phyloP scores from a whole-genome alignment of 2,888 invertebrate genomes.

The Dexiosoma caninum region DNA sequence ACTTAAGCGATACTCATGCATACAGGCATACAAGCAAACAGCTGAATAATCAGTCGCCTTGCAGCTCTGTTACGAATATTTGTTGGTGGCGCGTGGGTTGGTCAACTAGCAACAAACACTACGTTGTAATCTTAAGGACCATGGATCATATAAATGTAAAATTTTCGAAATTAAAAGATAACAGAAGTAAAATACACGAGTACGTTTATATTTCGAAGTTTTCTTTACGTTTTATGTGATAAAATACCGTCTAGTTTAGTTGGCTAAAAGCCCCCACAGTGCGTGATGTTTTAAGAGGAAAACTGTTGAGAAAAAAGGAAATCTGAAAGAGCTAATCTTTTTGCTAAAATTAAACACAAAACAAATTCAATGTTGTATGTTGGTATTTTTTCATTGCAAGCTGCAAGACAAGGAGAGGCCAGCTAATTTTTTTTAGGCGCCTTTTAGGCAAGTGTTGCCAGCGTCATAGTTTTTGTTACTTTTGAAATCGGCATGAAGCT shows the following conservation, averaged over 20 bases:
- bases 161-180: slow-evolving; percentile 47
- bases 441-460: slow-evolving; percentile 39
- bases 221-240: background rate
- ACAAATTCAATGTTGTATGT: slow-evolving; percentile 37
- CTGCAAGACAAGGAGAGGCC: background rate
- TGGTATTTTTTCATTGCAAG: background rate
- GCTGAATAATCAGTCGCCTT: slow-evolving; percentile 1
- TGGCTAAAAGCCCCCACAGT: slow-evolving; percentile 55
- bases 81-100: slow-evolving; percentile 63
- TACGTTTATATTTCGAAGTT: slow-evolving; percentile 2
- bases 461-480: background rate
- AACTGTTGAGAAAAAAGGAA: too few species aligned
- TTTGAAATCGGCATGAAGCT: background rate
- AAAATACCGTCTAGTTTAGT: slow-evolving; percentile 18
- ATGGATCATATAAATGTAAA: slow-evolving; percentile 53
- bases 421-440: slow-evolving; percentile 29
- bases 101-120: slow-evolving; percentile 58
- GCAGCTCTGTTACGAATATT: slow-evolving; percentile 30
- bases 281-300: slow-evolving; percentile 48
- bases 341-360: slow-evolving; percentile 30
- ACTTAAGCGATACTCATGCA: background rate
- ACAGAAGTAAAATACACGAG: slow-evolving; percentile 15
- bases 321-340: background rate
- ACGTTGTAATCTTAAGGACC: slow-evolving; percentile 57
- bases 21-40: slow-evolving; percentile 1